Percentiles rank a stretch among this genome's conserved stretches.
Evolutionary conservation across 2,888 invertebrate genomes (phyloP).

Genomic region (Andrena minutula): DNA sequence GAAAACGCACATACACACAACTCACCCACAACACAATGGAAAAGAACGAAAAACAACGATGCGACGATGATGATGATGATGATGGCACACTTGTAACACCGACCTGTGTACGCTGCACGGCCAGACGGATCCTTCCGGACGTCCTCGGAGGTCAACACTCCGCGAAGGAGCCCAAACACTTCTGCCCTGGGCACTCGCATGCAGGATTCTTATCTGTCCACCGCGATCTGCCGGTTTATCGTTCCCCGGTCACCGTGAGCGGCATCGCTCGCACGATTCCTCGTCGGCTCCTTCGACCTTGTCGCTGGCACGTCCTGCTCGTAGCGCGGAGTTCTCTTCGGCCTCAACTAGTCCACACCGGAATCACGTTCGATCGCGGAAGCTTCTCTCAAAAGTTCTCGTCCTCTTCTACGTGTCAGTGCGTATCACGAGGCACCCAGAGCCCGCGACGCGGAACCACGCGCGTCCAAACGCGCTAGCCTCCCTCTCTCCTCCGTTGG

Average conservation of each 20-base stretch:
- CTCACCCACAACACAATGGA: constrained; percentile 63
- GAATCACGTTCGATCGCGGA: neutral
- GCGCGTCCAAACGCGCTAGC: constrained; percentile 27
- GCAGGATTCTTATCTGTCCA: constrained; percentile 67
- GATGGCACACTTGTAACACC: constrained; percentile 73
- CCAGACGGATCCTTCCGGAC: constrained; percentile 73
- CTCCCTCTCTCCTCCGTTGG: constrained; percentile 37
- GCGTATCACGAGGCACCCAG: constrained; percentile 24
- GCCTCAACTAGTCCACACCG: constrained; percentile 7
- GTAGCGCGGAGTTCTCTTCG: neutral
- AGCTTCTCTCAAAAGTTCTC: neutral
- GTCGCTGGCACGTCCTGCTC: neutral
- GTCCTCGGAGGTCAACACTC: constrained; percentile 75
- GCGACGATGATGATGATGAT: constrained; percentile 39
- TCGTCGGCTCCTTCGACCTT: constrained; percentile 5
- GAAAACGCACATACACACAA: constrained; percentile 54
- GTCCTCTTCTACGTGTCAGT: neutral
- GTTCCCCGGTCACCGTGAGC: constrained; percentile 42
- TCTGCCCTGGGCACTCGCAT: constrained; percentile 81
- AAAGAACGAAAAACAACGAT: constrained; percentile 49
- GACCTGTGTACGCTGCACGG: constrained; percentile 78
- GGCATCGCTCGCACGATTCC: constrained; percentile 47
- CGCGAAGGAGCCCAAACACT: constrained; percentile 77
- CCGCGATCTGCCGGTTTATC: constrained; percentile 47
- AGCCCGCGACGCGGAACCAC: constrained; percentile 48